phyloP scores from a whole-genome alignment of 2,797 vertebrate species.

The Mycteria americana region DNA sequence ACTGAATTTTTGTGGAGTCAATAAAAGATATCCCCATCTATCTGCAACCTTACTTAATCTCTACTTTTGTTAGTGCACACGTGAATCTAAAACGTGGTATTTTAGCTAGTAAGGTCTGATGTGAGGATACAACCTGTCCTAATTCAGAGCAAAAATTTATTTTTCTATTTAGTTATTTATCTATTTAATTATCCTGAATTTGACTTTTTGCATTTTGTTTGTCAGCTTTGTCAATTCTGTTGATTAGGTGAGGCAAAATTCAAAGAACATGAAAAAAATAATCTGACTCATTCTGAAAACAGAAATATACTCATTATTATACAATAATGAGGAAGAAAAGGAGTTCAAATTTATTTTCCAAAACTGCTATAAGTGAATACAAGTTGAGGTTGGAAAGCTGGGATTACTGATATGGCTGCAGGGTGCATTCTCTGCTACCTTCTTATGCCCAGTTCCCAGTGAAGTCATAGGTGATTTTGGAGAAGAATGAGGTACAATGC shows the following conservation, averaged over 20 bases:
- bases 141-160: neutral
- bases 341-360: neutral
- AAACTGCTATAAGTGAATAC: neutral
- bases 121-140: neutral
- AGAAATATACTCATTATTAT: neutral
- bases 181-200: neutral
- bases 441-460: neutral
- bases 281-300: neutral
- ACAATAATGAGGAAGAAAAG: neutral
- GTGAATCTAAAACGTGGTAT: neutral
- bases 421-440: neutral
- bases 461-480: neutral
- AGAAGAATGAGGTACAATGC: neutral
- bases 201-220: neutral
- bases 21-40: neutral
- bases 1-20: neutral
- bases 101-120: neutral
- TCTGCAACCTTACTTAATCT: neutral
- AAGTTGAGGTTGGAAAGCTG: neutral
- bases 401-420: neutral
- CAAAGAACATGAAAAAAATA: neutral
- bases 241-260: neutral
- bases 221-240: neutral
- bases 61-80: neutral
- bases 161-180: neutral